Evolutionary conservation across 2,797 vertebrate genomes (phyloP), one percentile per base, ranked within the genome.

Genomic region (Hypotaenidia okinawae): DNA sequence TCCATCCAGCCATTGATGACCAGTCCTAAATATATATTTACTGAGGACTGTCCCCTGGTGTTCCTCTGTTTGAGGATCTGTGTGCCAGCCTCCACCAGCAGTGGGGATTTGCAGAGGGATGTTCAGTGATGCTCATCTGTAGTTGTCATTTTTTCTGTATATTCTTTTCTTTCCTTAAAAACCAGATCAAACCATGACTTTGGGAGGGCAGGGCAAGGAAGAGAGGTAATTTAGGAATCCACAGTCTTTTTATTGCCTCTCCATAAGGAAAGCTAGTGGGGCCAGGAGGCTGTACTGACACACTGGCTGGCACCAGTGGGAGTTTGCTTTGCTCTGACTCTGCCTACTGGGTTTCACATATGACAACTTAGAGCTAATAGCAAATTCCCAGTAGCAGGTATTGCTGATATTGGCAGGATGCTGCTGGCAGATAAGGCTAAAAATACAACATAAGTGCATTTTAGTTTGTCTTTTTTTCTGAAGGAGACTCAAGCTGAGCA

Each of bases 331-430:
- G 23, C 52, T 85, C 52, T 70, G 51, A 52, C 51, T 52, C 7
- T 13, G 68, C 33, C 37, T 66, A 13, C 51, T 57, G 54, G 32
- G 6, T 85, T 80, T 69, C 37, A n/a, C 0, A 0, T 51, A 43
- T 59, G 49, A 25, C 64, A 64, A 6, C 33, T 61, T 24, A 5
- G 23, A 64, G 68, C 57, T 70, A 49, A 5, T 82, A 23, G 1
- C 13, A 61, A 10, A 33, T 64, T 72, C 32, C 33, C 49, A 72
- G 47, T 57, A n/a, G 39, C 8, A 78, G 35, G 16, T 49, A 19
- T 67, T 12, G 18, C 22, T 89, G 5, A 17, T 25, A 6, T 32
- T 63, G 16, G 9, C 28, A 75, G 45, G 64, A 45, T 10, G 1
- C 28, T 84, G 41, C 35, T 86, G 70, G n/a, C 27, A 35, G 4